Percentiles rank a stretch among this genome's conserved stretches.
phyloP scores from a whole-genome alignment of 1,140 invertebrate species.

The Neoseiulus cucumeris region DNA sequence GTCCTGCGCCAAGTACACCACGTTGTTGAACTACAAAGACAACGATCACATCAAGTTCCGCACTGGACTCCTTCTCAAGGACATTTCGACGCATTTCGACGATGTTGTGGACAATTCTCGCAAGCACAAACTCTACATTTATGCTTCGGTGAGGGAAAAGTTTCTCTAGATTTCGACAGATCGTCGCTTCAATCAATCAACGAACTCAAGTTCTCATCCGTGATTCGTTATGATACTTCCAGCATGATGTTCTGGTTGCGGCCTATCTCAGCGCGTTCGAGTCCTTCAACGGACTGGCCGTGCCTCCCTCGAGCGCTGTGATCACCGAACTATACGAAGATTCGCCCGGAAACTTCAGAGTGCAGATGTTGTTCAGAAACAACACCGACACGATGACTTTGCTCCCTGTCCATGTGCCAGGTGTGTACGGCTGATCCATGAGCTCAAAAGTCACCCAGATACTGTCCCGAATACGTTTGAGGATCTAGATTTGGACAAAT shows the following conservation, averaged over 20 bases:
- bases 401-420: neutral
- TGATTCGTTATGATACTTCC: neutral
- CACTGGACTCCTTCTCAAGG: neutral
- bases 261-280: neutral
- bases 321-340: neutral
- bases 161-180: too few species aligned
- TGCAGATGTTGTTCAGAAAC: neutral
- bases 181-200: too few species aligned
- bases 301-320: neutral
- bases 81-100: neutral
- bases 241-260: constrained; percentile 5
- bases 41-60: neutral
- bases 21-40: neutral
- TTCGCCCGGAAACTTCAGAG: neutral
- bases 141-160: neutral
- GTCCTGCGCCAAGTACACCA: neutral
- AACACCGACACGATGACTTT: neutral
- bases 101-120: neutral
- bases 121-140: neutral
- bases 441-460: neutral
- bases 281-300: neutral
- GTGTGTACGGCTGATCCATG: neutral
- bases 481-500: neutral
- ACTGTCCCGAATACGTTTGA: neutral
- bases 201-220: neutral